A percentile compares a stretch with the other conserved stretches of the same genome.
Evolutionary conservation across 2,888 invertebrate genomes (phyloP).

Genomic region (Diaperis boleti): DNA sequence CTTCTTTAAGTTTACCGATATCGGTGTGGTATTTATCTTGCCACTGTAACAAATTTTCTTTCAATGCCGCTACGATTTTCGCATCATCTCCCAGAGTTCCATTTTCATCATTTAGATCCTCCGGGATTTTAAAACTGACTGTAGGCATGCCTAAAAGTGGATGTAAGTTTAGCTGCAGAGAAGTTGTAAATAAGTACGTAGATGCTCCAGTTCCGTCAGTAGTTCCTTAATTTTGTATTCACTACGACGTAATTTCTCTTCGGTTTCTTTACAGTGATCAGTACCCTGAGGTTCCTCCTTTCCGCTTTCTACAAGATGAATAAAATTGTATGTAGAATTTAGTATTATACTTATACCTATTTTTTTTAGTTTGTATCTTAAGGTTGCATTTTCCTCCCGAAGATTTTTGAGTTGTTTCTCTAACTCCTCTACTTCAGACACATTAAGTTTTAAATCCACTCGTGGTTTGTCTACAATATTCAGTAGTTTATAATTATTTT

Average conservation of each 20-base stretch:
- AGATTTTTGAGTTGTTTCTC: background rate
- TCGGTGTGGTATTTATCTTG: constrained; percentile 5
- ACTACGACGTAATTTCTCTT: background rate
- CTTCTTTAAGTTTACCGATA: constrained; percentile 5
- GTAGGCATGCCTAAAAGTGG: no score
- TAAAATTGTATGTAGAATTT: no score
- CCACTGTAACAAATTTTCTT: background rate
- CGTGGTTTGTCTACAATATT: background rate
- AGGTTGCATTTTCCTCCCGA: background rate
- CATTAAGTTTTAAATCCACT: no score
- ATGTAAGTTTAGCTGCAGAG: no score
- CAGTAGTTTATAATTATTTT: background rate
- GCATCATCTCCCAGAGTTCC: background rate
- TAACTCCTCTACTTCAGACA: background rate
- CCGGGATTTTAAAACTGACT: background rate
- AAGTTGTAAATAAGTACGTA: background rate
- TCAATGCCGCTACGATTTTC: background rate
- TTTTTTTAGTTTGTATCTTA: background rate
- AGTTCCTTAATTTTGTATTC: background rate
- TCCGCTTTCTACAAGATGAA: no score
- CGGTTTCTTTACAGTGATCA: background rate
- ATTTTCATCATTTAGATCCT: background rate
- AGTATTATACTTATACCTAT: no score
- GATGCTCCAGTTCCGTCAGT: background rate
- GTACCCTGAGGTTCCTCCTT: no score